These are phyloP conservation scores for Aphis craccivora DNA, from an alignment of 1,140 invertebrate genomes.

Conservation along the genomic window DNA sequence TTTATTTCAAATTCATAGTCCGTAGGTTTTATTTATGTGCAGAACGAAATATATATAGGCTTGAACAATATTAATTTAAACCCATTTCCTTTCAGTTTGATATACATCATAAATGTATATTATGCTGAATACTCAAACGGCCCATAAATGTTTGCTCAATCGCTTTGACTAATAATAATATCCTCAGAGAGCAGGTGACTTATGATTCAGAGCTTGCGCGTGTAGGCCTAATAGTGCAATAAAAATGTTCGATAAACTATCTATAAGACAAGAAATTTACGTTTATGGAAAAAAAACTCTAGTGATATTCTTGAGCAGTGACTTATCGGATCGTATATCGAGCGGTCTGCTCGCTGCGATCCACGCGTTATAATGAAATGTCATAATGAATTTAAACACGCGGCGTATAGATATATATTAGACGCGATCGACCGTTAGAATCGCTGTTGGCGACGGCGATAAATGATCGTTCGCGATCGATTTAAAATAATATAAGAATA, in stretches of 20 bases:
- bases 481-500: slow-evolving; percentile 2
- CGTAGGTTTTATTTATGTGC: neutral
- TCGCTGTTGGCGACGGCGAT: neutral
- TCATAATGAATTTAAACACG: neutral
- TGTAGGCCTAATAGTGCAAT: neutral
- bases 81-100: neutral
- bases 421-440: neutral
- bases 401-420: neutral
- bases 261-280: too few species aligned
- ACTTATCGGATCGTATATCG: neutral
- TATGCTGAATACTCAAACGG: neutral
- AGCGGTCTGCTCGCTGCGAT: neutral
- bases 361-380: neutral
- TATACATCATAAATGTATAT: neutral
- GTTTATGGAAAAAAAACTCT: neutral
- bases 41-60: neutral
- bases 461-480: neutral
- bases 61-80: neutral
- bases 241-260: neutral
- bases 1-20: neutral
- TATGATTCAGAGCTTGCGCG: neutral
- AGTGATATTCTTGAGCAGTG: neutral
- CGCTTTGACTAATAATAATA: neutral
- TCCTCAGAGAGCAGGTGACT: neutral
- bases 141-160: neutral